Percentiles rank a stretch among this genome's conserved stretches.
Conservation (phyloP, 2,888 invertebrate genomes). For the Eucriotettix oculatus region DNA sequence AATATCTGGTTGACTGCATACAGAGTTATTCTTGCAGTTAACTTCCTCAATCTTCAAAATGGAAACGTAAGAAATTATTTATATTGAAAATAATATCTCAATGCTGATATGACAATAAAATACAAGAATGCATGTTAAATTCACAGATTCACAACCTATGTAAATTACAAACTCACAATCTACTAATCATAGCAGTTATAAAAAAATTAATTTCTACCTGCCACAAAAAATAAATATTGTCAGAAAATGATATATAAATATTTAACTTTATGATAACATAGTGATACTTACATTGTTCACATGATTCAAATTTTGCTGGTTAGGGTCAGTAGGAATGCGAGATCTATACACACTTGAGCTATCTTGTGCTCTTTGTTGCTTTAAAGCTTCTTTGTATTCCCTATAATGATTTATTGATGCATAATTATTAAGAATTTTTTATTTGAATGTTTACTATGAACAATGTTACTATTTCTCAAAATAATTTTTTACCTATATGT, state of each 20-base stretch:
- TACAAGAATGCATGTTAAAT: too few relatives aligned
- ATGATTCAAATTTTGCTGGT: slow-evolving; percentile 1
- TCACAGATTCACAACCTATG: too few relatives aligned
- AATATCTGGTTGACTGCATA: not conserved
- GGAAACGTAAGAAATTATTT: too few relatives aligned
- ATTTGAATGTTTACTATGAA: not conserved
- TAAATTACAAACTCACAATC: too few relatives aligned
- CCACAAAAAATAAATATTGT: not conserved
- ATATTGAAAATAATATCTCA: too few relatives aligned
- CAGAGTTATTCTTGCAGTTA: not conserved
- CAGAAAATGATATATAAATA: not conserved
- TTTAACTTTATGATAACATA: not conserved
- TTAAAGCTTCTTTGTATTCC: slow-evolving; percentile 80
- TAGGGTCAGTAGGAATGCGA: slow-evolving; percentile 21
- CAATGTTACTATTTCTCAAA: too few relatives aligned
- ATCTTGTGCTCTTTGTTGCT: slow-evolving; percentile 69
- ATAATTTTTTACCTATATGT: slow-evolving; percentile 45
- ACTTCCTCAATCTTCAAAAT: too few relatives aligned
- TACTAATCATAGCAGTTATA: not conserved
- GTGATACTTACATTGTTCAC: not conserved
- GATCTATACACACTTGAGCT: slow-evolving; percentile 47
- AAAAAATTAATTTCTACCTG: not conserved
- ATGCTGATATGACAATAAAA: too few relatives aligned
- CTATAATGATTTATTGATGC: slow-evolving; percentile 28
- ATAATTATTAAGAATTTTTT: not conserved